Base-by-base conservation (phyloP, 2,888 invertebrate species). In the Caenorhabditis angaria region DNA sequence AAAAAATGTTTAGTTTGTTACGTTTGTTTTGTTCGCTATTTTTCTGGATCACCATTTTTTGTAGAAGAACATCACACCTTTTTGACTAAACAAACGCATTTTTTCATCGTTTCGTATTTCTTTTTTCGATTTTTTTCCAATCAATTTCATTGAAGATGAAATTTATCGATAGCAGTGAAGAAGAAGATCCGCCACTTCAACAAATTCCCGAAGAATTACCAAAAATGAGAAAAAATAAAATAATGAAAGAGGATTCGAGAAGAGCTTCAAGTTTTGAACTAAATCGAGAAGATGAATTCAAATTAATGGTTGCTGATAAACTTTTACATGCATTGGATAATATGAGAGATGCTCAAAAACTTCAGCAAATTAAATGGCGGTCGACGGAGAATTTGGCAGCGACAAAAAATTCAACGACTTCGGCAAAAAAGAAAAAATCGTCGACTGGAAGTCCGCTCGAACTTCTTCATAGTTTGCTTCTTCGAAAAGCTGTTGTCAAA, bases 221-320 rank as follows among this genome's bases (percentile, higher is more conserved):
- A n/a, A 8, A 25, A 50, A 18, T 20, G 8, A n/a, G n/a, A 27
- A 47, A 47, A 27, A 10, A 27, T 4, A 56, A 32, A 35, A 20
- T 56, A 32, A 0, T 28, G 53, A 61, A 55, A 50, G 22, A 27
- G 6, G 41, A 41, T 3, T 48, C 61, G 6, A 28, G 70, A 53
- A 59, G 73, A 60, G 68, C 73, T 12, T 69, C 73, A 0, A 69
- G 73, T 29, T 65, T 74, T 35, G 73, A 67, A 24, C 61, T 72
- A 12, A 72, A 73, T 51, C 69, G 73, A 18, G 78, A 78, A 28
- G 80, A 82, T 61, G 75, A 80, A 63, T 82, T 82, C 76, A 82
- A 82, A 61, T 56, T 80, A 48, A 75, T 77, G 75, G 81, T 76
- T 0, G 81, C 81, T 1, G 73, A 71, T 2, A 80, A 80, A 56